Evolutionary conservation across 2,888 invertebrate genomes (phyloP).

Genomic region (Pristionchus maxplancki): DNA sequence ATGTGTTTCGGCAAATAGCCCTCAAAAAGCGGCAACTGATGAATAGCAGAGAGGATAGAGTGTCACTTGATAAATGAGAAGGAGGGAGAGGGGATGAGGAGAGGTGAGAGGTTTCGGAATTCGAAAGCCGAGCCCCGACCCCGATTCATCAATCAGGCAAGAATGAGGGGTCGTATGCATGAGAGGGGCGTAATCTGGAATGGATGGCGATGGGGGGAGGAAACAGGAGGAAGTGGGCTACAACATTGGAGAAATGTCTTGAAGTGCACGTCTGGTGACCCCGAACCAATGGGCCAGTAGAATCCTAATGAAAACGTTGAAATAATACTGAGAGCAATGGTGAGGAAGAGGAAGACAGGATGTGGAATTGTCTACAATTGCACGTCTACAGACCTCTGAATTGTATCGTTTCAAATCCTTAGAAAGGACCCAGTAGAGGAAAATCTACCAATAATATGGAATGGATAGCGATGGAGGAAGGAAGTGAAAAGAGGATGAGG

Average conservation of each 20-base stretch:
- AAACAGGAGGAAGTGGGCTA: too few relatives aligned
- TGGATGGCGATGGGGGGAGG: not conserved
- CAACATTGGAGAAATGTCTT: too few relatives aligned
- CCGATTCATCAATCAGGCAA: not conserved
- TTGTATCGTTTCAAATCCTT: too few relatives aligned
- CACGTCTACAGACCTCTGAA: too few relatives aligned
- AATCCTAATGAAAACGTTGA: too few relatives aligned
- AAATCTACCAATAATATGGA: too few relatives aligned
- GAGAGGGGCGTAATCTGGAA: not conserved
- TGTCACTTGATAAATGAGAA: not conserved
- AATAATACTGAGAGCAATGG: too few relatives aligned
- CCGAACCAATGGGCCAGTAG: too few relatives aligned
- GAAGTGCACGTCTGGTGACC: too few relatives aligned
- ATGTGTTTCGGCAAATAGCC: not conserved
- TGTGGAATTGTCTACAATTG: too few relatives aligned
- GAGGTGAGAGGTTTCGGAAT: conserved; percentile 26
- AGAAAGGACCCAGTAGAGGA: too few relatives aligned
- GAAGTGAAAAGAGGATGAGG: not conserved
- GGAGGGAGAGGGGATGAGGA: not conserved
- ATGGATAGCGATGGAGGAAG: not conserved
- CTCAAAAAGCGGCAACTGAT: not conserved
- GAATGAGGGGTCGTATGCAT: conserved; percentile 16
- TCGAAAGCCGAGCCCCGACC: not conserved
- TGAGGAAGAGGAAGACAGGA: too few relatives aligned
- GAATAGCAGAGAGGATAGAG: not conserved